A percentile compares a stretch with the other conserved stretches of the same genome.
These are phyloP conservation scores for Oriolus oriolus DNA, from an alignment of 2,113 vertebrate species.

Conservation along the genomic window DNA sequence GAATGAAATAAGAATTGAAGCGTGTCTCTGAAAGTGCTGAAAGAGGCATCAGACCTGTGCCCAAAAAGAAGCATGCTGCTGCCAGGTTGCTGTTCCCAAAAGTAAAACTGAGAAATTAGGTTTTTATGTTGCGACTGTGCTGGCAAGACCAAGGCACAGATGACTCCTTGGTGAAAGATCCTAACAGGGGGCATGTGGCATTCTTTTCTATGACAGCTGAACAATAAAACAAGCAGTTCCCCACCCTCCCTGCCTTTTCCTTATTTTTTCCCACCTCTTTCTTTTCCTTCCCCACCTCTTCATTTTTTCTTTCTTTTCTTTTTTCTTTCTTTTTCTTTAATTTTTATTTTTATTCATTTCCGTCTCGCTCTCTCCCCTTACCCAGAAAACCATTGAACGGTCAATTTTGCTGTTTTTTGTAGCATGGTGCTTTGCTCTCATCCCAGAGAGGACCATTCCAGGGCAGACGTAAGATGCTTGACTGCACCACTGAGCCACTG, in stretches of 20 bases:
- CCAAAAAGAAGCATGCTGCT: neutral
- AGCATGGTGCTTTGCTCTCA: neutral
- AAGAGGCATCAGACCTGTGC: too few relatives aligned
- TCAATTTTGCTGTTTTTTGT: neutral
- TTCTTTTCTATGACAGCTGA: neutral
- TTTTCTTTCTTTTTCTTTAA: too few relatives aligned
- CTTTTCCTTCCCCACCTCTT: rapidly evolving
- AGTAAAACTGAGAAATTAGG: neutral
- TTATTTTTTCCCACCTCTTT: neutral
- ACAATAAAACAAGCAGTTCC: neutral
- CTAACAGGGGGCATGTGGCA: neutral
- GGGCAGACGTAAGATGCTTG: neutral
- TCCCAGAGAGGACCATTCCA: neutral
- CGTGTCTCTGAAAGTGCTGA: neutral
- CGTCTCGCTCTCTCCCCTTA: neutral
- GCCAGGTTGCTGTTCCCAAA: neutral
- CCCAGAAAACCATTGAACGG: neutral
- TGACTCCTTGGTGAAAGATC: neutral
- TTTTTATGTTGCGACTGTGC: neutral
- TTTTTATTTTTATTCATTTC: neutral
- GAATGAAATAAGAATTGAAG: neutral
- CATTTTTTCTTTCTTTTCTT: rapidly evolving
- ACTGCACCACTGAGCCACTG: neutral
- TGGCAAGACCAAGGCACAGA: neutral
- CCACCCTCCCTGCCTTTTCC: rapidly evolving